Evolutionary conservation across 2,113 vertebrate species (phyloP), one percentile per base, ranked within the genome.

Genomic region (Aix galericulata): DNA sequence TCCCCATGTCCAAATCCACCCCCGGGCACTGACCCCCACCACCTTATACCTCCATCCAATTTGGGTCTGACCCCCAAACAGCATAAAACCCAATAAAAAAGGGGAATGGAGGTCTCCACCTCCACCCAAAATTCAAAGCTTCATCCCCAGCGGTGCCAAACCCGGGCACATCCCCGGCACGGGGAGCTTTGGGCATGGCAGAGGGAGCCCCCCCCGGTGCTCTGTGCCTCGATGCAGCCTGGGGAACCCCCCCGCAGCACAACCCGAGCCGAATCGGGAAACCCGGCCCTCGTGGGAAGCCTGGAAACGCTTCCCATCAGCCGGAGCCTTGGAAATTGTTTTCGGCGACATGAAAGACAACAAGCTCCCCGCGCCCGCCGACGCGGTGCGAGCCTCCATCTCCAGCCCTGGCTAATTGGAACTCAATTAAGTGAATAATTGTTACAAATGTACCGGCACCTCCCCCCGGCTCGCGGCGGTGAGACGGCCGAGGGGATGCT

Each of bases 401-500:
- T 83, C 92, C 91, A 87, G 95, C 74, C 96, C 64, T 53, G 92
- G 95, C 91, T 98, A 97, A 98, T 96, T 98, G 97, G 95, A 97
- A 94, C 92, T 97, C 97, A 98, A 97, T 97, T 98, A 98, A 97
- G 97, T 97, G 97, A 97, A 82, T 98, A 98, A 98, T 97, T 97
- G 97, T 97, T 98, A 97, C 97, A 98, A 97, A 98, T 94, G 96
- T 77, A 96, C 94, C 96, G 95, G 96, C 89, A 72, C 95, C 96
- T 97, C 97, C 97, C 73, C 83, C 72, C 7, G 26, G 59, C 26
- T 9, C 12, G 5, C 2, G 8, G 85, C 32, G 0, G 52, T 31
- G 50, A 92, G 82, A n/a, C 2, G 21, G 21, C 46, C 48, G 0
- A 13, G 68, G 66, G 60, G 68, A 1, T 6, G 59, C 55, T 17